These are phyloP conservation scores for Grus americana DNA, from an alignment of 2,113 vertebrate species.

Conservation along the genomic window DNA sequence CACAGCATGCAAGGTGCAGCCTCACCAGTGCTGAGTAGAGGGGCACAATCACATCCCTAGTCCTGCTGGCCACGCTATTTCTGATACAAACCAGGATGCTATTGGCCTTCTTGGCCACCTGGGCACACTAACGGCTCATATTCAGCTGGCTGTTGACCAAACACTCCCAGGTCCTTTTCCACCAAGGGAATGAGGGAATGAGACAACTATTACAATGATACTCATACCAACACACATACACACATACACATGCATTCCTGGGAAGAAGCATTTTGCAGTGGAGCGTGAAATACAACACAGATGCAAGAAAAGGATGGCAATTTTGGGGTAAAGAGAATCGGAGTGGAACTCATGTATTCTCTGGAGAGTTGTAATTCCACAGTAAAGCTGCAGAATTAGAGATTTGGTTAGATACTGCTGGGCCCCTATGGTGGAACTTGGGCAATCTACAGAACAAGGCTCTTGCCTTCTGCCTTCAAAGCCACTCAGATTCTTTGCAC, in stretches of 20 bases:
- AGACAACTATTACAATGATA: background rate
- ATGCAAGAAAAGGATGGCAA: background rate
- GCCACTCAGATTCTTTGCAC: background rate
- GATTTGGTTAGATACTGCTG: background rate
- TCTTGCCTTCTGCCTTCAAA: background rate
- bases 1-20: no score
- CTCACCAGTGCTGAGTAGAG: no score
- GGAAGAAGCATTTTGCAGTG: background rate
- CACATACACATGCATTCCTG: background rate
- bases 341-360: background rate
- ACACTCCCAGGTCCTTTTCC: no score
- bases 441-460: background rate
- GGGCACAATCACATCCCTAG: no score
- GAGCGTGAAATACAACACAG: background rate
- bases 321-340: background rate
- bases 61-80: no score
- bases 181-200: background rate
- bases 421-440: background rate
- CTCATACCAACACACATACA: background rate
- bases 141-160: no score
- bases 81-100: no score
- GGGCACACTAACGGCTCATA: no score
- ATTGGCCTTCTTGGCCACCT: no score
- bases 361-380: background rate
- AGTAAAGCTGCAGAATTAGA: background rate